Percentiles rank a stretch among this genome's conserved stretches.
These are phyloP conservation scores for Syrrhaptes paradoxus DNA, from an alignment of 2,113 vertebrate species.

Conservation along the genomic window DNA sequence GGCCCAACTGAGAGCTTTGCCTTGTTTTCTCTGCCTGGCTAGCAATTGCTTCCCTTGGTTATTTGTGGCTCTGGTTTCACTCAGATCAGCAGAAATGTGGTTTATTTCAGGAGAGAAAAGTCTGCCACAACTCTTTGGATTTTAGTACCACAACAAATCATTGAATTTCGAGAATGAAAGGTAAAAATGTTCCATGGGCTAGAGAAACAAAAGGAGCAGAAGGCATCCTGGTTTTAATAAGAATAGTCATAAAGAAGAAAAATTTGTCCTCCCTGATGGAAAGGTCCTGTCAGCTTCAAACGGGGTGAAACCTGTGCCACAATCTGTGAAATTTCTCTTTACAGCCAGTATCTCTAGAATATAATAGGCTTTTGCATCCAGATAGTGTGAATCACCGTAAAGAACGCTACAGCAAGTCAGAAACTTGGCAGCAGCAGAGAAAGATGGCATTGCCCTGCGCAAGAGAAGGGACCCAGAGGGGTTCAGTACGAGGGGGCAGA, in stretches of 20 bases:
- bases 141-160: conserved; percentile 4
- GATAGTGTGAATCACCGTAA: neutral
- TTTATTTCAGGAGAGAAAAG: conserved; percentile 9
- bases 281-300: conserved; percentile 35
- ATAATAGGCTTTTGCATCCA: neutral
- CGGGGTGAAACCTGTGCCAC: conserved; percentile 3
- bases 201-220: neutral
- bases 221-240: conserved; percentile 18
- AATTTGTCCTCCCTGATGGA: conserved; percentile 30
- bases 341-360: neutral
- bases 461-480: neutral
- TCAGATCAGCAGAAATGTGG: conserved; percentile 28
- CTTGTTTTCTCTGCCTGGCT: neutral
- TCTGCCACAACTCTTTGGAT: neutral
- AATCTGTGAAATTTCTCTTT: conserved; percentile 37
- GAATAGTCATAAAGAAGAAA: conserved; percentile 25
- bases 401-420: neutral
- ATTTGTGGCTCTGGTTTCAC: conserved; percentile 23
- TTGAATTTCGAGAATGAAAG: neutral
- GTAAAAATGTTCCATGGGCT: neutral
- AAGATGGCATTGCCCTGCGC: neutral
- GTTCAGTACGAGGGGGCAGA: rapidly evolving
- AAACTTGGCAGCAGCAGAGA: neutral
- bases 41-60: neutral
- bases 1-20: neutral